Base-by-base conservation (phyloP, 1,140 invertebrate species). In the Bombus vancouverensis region DNA sequence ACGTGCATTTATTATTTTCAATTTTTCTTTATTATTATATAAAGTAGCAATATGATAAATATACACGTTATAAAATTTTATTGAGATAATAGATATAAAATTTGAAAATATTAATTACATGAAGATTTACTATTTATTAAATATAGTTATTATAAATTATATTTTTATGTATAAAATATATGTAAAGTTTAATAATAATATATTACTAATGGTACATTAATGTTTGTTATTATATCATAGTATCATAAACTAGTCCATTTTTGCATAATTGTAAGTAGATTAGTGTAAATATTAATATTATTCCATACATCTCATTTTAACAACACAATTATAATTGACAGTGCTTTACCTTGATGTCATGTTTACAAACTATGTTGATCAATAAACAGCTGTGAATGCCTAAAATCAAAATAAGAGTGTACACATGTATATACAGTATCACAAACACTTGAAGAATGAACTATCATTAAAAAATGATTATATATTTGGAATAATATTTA, bases 281-380 rank as follows among this genome's bases (percentile, higher is more conserved):
- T 68, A 73, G 18, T 47, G 18, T 39, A 82, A 66, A 32, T 65
- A 62, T 18, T 75, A n/a, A 66, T 22, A 81, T 47, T 37, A 66
- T 74, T 42, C 39, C 59, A 47, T 10, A 72, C 25, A 42, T 62
- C 44, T 62, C 5, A 62, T 42, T 47, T 79, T 53, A 42, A 47
- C n/a, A 57, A 53, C 6, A 53, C 18, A 53, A 53, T 39, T 32
- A 68, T 53, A 66, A 81, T 81, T 71, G 80, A 39, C 47, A 79
- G 28, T 77, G 71, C 5, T 73, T 88, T 91, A 93, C 93, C 93
- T 93, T 82, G 93, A 94, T 88, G 93, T 94, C 93, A 94, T 94
- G 88, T 71, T 92, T 85, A 77, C 80, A 42, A 59, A 25, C 57
- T 37, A 72, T 73, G 72, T 77, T 80, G 79, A 66, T 68, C 9